phyloP scores from a whole-genome alignment of 1,140 invertebrate genomes.

The Holotrichia oblita region DNA sequence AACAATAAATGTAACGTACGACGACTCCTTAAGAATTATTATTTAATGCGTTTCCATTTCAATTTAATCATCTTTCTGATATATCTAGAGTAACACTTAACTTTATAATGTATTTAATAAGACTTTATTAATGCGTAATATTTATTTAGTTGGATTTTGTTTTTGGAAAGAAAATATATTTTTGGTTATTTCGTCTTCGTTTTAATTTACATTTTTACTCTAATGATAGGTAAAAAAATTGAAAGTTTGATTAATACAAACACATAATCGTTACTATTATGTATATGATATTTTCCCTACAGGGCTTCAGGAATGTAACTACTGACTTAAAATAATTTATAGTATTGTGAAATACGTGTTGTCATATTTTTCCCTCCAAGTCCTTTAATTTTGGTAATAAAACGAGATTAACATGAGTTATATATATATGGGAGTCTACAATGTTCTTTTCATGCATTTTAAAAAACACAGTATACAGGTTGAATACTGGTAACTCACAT shows the following conservation, averaged over 20 bases:
- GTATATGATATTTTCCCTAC: too few species aligned
- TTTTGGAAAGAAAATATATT: not conserved
- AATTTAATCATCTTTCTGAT: conserved; percentile 6
- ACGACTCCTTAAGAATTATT: conserved; percentile 17
- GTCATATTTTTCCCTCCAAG: too few species aligned
- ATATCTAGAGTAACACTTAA: conserved; percentile 11
- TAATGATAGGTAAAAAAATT: not conserved
- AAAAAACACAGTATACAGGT: too few species aligned
- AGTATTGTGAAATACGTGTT: too few species aligned
- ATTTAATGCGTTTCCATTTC: not conserved
- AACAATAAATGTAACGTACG: conserved; percentile 2
- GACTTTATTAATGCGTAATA: not conserved
- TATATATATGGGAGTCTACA: too few species aligned
- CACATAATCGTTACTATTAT: too few species aligned
- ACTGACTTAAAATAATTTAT: too few species aligned
- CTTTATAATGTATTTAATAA: conserved; percentile 9
- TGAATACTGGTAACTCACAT: too few species aligned
- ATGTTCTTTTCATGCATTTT: too few species aligned
- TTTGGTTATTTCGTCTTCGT: not conserved
- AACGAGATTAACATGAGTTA: too few species aligned
- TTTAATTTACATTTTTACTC: not conserved
- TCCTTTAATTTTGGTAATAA: too few species aligned
- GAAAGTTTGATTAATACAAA: not conserved
- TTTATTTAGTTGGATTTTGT: not conserved
- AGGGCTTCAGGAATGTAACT: too few species aligned